Conservation (phyloP, 2,888 invertebrate species). For the Dynastes tityus region DNA sequence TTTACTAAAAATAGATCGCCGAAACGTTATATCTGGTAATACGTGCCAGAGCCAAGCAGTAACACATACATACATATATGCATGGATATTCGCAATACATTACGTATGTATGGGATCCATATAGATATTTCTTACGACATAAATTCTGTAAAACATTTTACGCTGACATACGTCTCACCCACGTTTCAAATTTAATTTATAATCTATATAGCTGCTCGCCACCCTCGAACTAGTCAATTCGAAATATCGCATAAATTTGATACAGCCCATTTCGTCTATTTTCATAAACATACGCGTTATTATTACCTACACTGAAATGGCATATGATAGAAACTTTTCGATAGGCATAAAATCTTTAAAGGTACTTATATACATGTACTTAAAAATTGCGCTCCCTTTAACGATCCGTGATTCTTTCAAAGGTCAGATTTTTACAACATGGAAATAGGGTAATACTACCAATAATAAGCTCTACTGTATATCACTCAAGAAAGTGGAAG, state of each 20-base stretch:
- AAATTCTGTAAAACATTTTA: background rate
- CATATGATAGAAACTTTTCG: background rate
- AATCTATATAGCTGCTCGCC: background rate
- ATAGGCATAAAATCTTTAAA: background rate
- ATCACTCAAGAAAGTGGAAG: too few relatives aligned
- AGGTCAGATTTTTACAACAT: too few relatives aligned
- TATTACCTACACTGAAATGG: background rate
- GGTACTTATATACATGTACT: background rate
- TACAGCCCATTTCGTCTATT: background rate
- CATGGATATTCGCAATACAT: background rate
- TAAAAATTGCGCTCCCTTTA: too few relatives aligned
- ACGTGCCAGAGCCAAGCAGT: background rate
- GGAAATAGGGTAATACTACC: too few relatives aligned
- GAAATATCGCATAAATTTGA: slow-evolving; percentile 20
- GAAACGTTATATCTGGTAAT: too few relatives aligned
- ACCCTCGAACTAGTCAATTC: background rate
- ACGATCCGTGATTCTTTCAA: too few relatives aligned
- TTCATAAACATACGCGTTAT: background rate
- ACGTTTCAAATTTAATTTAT: slow-evolving; percentile 16
- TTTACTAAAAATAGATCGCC: too few relatives aligned
- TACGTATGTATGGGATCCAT: background rate
- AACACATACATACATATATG: background rate
- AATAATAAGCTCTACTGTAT: too few relatives aligned
- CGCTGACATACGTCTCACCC: background rate
- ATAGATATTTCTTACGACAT: slow-evolving; percentile 1